Conservation (phyloP, 2,797 vertebrate genomes). For the Tauraco hartlaubi region DNA sequence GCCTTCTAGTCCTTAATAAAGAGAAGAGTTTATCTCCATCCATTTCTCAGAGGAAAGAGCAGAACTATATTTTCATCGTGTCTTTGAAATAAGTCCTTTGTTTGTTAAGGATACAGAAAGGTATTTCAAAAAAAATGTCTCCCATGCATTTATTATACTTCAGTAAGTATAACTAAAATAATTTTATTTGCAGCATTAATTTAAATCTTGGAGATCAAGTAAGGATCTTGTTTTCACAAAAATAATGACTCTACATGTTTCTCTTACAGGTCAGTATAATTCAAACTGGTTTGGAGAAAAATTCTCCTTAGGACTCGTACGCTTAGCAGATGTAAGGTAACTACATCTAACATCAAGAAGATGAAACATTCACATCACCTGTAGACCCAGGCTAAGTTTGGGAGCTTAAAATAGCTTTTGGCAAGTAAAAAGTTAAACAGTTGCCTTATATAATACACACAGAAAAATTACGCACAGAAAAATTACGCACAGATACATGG, state of each 20-base stretch:
- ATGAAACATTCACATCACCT: background rate
- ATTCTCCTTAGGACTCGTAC: background rate
- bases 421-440: background rate
- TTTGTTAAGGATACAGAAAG: slow-evolving; percentile 6
- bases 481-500: background rate
- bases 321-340: background rate
- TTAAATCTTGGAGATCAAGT: background rate
- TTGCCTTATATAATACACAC: background rate
- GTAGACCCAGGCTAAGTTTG: background rate
- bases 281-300: background rate
- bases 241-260: background rate
- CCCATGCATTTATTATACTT: background rate
- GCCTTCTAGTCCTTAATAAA: background rate
- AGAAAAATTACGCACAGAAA: background rate
- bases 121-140: slow-evolving; percentile 23
- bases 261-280: background rate
- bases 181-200: slow-evolving; percentile 44
- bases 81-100: background rate
- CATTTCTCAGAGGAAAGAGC: background rate
- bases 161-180: slow-evolving; percentile 38
- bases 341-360: background rate
- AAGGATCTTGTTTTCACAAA: background rate
- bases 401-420: background rate
- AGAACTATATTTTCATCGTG: background rate
- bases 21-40: background rate